Evolutionary conservation across 2,888 invertebrate species (phyloP), one percentile per base, ranked within the genome.

Genomic region (Scaptomyza parva): DNA sequence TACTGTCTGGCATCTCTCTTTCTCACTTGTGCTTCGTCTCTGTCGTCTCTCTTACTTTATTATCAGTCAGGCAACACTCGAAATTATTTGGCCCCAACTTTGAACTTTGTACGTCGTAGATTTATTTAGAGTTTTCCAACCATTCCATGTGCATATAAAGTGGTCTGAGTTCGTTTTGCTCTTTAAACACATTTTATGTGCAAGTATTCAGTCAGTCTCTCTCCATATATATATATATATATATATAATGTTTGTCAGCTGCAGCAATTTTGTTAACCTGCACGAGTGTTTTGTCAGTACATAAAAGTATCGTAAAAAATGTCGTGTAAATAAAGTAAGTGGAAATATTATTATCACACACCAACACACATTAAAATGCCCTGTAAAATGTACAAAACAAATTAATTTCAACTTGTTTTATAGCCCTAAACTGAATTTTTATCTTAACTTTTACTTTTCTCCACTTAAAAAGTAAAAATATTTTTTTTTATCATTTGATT

Each of bases 261-360:
- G 68, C 80, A 75, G 54, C 55, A 48, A 59, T 64, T 64, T 51
- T 59, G 54, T 57, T 54, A 69, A 69, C 59, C 74, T 72, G 69
- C 37, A 7, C 40, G 30, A 55, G 55, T 50, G 59, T 69, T 57
- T 75, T 75, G 59, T 68, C 78, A 67, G 60, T 45, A 57, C 78
- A 77, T 80, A 79, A 79, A 78, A 68, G 45, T 64, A 67, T 53
- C 65, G 57, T 60, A 62, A 62, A 78, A 75, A 26, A 64, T 24
- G 5, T 43, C 41, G 33, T 44, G 20, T 28, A 45, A 65, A 44
- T 44, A 43, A 20, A 43, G 41, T 33, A 20, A 30, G 28, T 11
- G 3, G 12, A 48, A 40, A 14, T 24, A 17, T 37, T 14, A 37
- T n/a, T n/a, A n/a, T n/a, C n/a, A 0, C 24, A 30, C 43, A 3